Percentiles rank a stretch among this genome's conserved stretches.
Evolutionary conservation across 2,113 vertebrate genomes (phyloP).

Genomic region (Chamaetylas fuelleborni): DNA sequence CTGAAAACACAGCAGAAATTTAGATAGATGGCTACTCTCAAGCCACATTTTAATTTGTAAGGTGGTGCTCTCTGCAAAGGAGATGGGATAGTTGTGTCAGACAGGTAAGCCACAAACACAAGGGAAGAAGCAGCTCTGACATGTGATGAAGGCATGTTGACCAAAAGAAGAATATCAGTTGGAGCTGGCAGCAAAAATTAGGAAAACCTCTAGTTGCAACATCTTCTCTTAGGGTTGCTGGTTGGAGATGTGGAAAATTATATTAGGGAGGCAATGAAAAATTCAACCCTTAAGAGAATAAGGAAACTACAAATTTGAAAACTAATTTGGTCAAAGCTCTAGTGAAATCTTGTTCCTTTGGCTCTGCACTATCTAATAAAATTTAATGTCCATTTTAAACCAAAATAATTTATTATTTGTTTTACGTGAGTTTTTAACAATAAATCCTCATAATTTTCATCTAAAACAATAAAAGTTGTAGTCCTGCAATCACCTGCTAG

Average conservation of each 20-base stretch:
- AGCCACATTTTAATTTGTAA: neutral
- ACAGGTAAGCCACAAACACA: neutral
- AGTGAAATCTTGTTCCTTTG: neutral
- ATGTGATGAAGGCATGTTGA: neutral
- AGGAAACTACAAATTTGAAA: neutral
- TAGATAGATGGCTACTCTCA: neutral
- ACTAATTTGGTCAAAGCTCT: neutral
- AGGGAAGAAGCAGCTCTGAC: neutral
- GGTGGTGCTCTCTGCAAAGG: neutral
- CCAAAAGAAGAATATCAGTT: neutral
- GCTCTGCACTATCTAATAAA: neutral
- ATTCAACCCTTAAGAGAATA: neutral
- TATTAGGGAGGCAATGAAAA: neutral
- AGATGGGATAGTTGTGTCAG: neutral
- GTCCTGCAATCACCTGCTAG: neutral
- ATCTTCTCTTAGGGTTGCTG: neutral
- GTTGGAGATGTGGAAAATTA: neutral
- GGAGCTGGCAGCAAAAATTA: neutral
- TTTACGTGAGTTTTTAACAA: neutral
- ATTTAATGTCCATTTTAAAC: neutral
- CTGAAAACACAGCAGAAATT: neutral
- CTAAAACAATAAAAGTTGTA: neutral
- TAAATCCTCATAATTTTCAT: neutral
- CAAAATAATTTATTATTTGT: neutral
- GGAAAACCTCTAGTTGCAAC: neutral